These are phyloP conservation scores for Fragum whitleyi DNA, from an alignment of 2,888 invertebrate genomes.

Conservation along the genomic window DNA sequence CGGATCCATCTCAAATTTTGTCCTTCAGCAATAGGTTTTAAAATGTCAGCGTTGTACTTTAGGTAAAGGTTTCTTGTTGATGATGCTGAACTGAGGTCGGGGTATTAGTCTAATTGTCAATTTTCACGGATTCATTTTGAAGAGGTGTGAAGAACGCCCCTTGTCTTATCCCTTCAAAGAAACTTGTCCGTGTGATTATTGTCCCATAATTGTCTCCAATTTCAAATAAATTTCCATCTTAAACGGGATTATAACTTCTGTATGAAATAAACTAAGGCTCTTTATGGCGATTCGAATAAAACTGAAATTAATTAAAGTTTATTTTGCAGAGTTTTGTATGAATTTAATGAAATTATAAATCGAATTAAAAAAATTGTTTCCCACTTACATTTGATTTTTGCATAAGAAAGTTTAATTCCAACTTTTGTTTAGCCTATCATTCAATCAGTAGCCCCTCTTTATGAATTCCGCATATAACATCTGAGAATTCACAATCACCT, in stretches of 20 bases:
- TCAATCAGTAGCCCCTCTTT: too few species aligned
- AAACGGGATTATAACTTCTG: neutral
- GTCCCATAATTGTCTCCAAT: slow-evolving; percentile 26
- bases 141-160: slow-evolving; percentile 20
- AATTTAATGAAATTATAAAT: too few species aligned
- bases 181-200: neutral
- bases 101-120: slow-evolving; percentile 27
- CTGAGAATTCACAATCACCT: too few species aligned
- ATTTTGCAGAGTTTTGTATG: neutral
- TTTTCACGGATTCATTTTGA: slow-evolving; percentile 1
- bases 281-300: neutral
- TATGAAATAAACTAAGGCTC: neutral
- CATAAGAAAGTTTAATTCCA: too few species aligned
- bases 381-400: too few species aligned
- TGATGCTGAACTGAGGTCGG: slow-evolving; percentile 3
- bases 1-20: too few species aligned
- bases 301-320: neutral
- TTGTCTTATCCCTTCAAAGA: slow-evolving; percentile 26
- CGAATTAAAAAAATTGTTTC: too few species aligned
- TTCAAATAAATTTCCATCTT: slow-evolving; percentile 23
- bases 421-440: too few species aligned
- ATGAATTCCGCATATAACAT: too few species aligned
- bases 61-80: neutral
- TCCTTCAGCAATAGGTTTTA: too few species aligned
- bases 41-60: too few species aligned